Conservation (phyloP, 2,888 invertebrate genomes). For the Acanthosepion pharaonis region DNA sequence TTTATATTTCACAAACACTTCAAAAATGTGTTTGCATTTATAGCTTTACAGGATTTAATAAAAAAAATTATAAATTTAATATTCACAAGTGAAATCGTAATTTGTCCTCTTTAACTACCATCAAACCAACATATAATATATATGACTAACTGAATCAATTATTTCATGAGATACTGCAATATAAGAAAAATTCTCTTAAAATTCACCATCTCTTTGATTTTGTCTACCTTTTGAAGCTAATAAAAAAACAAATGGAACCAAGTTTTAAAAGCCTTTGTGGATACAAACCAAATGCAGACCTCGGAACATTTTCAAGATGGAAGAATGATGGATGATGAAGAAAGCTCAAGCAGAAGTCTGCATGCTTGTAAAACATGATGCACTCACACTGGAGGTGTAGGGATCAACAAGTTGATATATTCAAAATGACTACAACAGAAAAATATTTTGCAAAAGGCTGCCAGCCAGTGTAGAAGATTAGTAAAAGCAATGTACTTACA, state of each 20-base stretch:
- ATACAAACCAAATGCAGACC: background rate
- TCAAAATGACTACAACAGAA: background rate
- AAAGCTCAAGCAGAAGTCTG: background rate
- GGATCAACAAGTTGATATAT: background rate
- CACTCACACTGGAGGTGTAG: background rate
- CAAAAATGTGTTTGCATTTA: too few relatives aligned
- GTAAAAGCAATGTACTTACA: slow-evolving; percentile 44
- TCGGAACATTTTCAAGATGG: background rate
- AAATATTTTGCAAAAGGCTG: background rate
- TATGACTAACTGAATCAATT: too few relatives aligned
- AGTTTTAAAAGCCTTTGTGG: background rate
- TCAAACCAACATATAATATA: too few relatives aligned
- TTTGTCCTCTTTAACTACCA: too few relatives aligned
- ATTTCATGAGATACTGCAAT: too few relatives aligned
- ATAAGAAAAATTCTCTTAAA: too few relatives aligned
- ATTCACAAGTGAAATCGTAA: too few relatives aligned
- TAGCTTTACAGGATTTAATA: too few relatives aligned
- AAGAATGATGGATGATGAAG: background rate
- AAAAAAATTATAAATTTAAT: too few relatives aligned
- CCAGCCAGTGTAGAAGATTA: background rate
- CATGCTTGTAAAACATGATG: slow-evolving; percentile 22
- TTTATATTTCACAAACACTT: too few relatives aligned
- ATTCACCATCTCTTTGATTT: too few relatives aligned
- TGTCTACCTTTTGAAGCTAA: background rate
- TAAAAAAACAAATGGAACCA: background rate